phyloP scores from a whole-genome alignment of 2,113 vertebrate species.

The Xiphophorus maculatus region DNA sequence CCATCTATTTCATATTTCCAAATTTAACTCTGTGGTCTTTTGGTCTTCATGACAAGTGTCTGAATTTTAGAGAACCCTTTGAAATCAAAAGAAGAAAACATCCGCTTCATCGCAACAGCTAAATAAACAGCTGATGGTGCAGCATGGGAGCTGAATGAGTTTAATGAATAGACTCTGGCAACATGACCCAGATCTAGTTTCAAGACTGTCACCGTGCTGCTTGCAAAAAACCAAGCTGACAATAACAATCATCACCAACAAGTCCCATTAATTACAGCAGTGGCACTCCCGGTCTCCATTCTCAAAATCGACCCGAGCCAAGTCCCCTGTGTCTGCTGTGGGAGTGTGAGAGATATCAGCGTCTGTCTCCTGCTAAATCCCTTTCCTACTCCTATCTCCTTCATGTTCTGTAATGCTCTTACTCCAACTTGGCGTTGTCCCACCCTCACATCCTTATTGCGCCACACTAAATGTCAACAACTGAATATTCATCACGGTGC shows the following conservation, averaged over 20 bases:
- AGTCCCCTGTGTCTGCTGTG: conserved; percentile 36
- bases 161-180: conserved; percentile 67
- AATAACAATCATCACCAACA: conserved; percentile 68
- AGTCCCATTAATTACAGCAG: conserved; percentile 66
- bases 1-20: conserved; percentile 20
- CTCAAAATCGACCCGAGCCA: conserved; percentile 42
- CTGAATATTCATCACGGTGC: conserved; percentile 76
- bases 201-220: conserved; percentile 54
- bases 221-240: conserved; percentile 58
- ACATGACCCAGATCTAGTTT: conserved; percentile 69
- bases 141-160: conserved; percentile 51
- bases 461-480: conserved; percentile 74
- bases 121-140: conserved; percentile 66
- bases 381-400: conserved; percentile 38
- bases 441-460: conserved; percentile 55
- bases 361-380: conserved; percentile 48
- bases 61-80: conserved; percentile 50
- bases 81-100: conserved; percentile 64
- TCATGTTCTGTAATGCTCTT: conserved; percentile 67
- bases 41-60: conserved; percentile 28
- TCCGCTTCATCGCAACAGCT: conserved; percentile 32
- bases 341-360: conserved; percentile 38
- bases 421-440: conserved; percentile 67
- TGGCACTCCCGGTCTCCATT: conserved; percentile 48
- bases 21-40: conserved; percentile 45